Evolutionary conservation across 2,113 vertebrate genomes (phyloP).

Genomic region (Phoenicopterus ruber): DNA sequence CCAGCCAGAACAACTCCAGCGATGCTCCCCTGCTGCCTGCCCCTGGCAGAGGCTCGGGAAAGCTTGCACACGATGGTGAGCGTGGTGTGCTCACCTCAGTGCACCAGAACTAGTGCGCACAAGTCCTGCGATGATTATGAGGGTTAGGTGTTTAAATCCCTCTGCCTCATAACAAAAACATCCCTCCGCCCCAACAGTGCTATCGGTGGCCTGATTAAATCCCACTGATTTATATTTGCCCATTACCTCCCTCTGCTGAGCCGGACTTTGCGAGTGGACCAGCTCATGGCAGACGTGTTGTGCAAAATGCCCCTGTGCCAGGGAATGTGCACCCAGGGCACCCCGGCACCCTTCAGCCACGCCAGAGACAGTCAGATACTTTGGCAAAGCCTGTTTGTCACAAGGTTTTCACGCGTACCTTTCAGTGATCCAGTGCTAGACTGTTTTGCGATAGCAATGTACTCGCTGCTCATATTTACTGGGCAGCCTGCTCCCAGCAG

Average conservation of each 20-base stretch:
- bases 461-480: background rate
- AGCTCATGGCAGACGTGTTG: background rate
- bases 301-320: background rate
- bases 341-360: background rate
- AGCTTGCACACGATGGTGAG: background rate
- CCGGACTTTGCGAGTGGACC: background rate
- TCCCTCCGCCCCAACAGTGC: background rate
- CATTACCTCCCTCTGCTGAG: background rate
- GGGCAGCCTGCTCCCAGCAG: background rate
- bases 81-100: rapidly evolving
- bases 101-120: background rate
- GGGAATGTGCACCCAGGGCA: background rate
- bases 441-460: background rate
- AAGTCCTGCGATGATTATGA: rapidly evolving
- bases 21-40: background rate
- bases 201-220: background rate
- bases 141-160: background rate
- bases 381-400: background rate
- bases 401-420: rapidly evolving
- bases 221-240: background rate
- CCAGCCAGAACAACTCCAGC: background rate
- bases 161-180: background rate
- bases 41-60: background rate
- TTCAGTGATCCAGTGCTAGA: background rate
- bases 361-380: background rate